Evolutionary conservation across 2,797 vertebrate genomes (phyloP), one percentile per base, ranked within the genome.

Genomic region (Spatula clypeata): DNA sequence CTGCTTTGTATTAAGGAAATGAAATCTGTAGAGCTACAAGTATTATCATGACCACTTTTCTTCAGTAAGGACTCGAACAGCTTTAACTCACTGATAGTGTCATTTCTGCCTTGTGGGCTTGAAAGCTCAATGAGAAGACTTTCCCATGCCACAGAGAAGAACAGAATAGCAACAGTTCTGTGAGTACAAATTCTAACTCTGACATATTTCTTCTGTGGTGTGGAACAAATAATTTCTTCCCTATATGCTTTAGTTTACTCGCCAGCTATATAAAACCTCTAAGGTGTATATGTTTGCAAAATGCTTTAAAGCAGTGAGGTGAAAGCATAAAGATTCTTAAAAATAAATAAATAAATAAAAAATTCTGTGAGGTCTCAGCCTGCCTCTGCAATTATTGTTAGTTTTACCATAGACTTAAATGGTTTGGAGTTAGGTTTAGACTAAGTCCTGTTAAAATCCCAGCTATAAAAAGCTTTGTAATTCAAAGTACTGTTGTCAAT

Each of bases 211-310:
- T 93, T 77, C 58, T 85, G 61, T 53, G 69, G 54, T 42, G 85
- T 91, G 86, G 45, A 89, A 75, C 11, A 83, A 88, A 26, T 71
- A 44, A 58, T 92, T 91, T 94, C 44, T 88, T 93, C 19, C 26
- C 85, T 53, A 55, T 88, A 23, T 79, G 70, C 77, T 88, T 91
- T 86, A 65, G 29, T 19, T 96, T 86, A 31, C 13, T 71, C 40
- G 72, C 11, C 27, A 75, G 51, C 55, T 88, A 10, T 57, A 88
- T 49, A 57, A 86, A 88, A 66, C 11, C 40, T 79, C 58, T 84
- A 58, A 93, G 76, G 60, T 88, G 32, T 67, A 62, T 34, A 24
- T 79, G 34, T 53, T 75, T 64, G 38, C 70, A 92, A 72, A 90
- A 66, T 49, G 29, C n/a, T 92, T 73, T 88, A 79, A 62, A 88